A percentile compares a stretch with the other conserved stretches of the same genome.
These are phyloP conservation scores for Tetrao urogallus DNA, from an alignment of 2,113 vertebrate species.

Conservation along the genomic window DNA sequence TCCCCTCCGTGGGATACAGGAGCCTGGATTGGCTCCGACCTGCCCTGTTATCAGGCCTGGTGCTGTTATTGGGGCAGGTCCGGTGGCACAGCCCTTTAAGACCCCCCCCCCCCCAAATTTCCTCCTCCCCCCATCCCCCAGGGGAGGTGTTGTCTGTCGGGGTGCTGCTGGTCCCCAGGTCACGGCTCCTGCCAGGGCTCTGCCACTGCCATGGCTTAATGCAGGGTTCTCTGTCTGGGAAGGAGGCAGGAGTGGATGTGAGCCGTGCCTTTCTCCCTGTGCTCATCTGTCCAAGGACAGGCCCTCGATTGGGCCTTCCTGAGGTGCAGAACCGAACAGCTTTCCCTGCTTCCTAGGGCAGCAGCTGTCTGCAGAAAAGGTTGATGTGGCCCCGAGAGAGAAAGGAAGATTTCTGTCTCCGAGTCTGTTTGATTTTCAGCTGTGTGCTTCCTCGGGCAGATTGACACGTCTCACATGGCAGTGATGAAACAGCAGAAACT, in stretches of 20 bases:
- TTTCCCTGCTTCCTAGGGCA: not conserved
- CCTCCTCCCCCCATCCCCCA: no score
- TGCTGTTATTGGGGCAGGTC: not conserved
- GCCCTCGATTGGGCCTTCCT: no score
- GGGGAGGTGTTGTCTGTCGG: not conserved
- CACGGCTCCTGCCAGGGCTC: not conserved
- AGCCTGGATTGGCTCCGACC: not conserved
- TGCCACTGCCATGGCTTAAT: no score
- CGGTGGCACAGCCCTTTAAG: no score
- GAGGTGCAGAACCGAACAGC: rapidly evolving
- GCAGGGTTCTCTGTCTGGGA: no score
- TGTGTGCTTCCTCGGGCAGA: rapidly evolving
- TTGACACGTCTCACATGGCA: not conserved
- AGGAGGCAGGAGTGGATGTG: not conserved
- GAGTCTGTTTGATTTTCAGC: not conserved
- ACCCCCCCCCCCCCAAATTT: no score
- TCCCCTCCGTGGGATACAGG: no score
- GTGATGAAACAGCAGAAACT: no score
- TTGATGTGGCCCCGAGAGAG: rapidly evolving
- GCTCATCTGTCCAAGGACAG: not conserved
- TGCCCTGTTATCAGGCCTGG: not conserved
- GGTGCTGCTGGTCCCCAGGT: not conserved
- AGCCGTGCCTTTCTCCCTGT: rapidly evolving
- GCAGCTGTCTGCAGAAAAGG: not conserved
- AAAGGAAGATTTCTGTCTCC: not conserved